phyloP scores from a whole-genome alignment of 2,113 vertebrate genomes.

The Manacus vitellinus region DNA sequence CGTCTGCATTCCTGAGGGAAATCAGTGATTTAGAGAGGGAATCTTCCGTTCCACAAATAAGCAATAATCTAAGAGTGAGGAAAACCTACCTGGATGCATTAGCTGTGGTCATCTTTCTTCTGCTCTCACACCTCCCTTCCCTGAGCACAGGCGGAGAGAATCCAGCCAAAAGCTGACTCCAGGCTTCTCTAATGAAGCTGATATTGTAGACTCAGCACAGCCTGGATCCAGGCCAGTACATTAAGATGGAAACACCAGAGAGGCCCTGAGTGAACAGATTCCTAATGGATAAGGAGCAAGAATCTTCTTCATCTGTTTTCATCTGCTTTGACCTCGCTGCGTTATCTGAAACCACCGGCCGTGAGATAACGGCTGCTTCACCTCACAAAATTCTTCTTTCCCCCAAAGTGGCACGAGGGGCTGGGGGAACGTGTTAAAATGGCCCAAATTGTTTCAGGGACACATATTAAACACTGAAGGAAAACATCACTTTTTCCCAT shows the following conservation, averaged over 20 bases:
- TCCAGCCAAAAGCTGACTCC: conserved; percentile 50
- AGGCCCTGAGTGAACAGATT: neutral
- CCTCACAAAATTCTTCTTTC: neutral
- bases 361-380: neutral
- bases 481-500: neutral
- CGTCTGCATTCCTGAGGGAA: neutral
- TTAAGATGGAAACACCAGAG: conserved; percentile 16
- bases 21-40: conserved; percentile 1
- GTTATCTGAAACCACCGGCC: neutral
- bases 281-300: conserved; percentile 11
- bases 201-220: neutral
- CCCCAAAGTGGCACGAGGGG: neutral
- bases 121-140: neutral
- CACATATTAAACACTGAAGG: neutral
- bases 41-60: conserved; percentile 32
- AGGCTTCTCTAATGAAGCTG: conserved; percentile 27
- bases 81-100: conserved; percentile 18
- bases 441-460: neutral
- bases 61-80: conserved; percentile 11
- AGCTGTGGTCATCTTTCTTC: conserved; percentile 4
- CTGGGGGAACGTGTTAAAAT: neutral
- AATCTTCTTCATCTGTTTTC: neutral
- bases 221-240: conserved; percentile 14
- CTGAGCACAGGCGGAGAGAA: neutral
- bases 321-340: neutral